These are phyloP conservation scores for Rhombomys opimus DNA, from an alignment of 2,113 vertebrate species.

Conservation along the genomic window DNA sequence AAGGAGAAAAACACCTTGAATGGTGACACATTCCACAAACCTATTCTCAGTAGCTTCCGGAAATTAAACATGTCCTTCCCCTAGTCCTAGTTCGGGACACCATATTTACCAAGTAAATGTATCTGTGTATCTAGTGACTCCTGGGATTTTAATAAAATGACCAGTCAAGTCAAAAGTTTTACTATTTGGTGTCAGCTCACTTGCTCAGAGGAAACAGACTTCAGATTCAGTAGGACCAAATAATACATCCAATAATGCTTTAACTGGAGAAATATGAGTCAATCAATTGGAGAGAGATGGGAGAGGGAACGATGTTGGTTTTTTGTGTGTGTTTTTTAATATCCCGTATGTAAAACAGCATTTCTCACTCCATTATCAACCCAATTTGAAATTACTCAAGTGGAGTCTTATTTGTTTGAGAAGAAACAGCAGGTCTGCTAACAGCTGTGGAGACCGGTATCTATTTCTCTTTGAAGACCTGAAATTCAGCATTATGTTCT, in stretches of 20 bases:
- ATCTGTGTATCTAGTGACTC: not conserved
- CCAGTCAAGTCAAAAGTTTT: not conserved
- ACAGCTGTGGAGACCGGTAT: not conserved
- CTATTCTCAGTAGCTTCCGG: not conserved
- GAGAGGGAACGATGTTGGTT: not conserved
- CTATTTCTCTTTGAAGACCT: conserved; percentile 53
- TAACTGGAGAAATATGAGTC: conserved; percentile 8
- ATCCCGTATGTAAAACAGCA: conserved; percentile 4
- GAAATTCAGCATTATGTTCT: conserved; percentile 39
- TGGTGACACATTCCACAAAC: not conserved
- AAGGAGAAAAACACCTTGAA: not conserved
- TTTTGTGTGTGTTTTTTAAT: not conserved
- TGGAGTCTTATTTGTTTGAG: conserved; percentile 49
- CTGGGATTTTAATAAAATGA: not conserved
- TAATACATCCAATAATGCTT: conserved; percentile 20
- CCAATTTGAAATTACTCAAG: conserved; percentile 58
- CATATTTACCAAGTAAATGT: not conserved
- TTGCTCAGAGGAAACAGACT: not conserved
- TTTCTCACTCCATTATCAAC: conserved; percentile 64
- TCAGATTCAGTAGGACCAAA: not conserved
- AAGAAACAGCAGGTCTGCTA: conserved; percentile 52
- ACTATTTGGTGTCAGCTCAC: no score
- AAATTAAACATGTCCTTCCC: not conserved
- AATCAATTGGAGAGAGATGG: conserved; percentile 25
- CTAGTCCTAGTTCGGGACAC: not conserved